Percentiles rank a stretch among this genome's conserved stretches.
Evolutionary conservation across 1,140 invertebrate genomes (phyloP).

Genomic region (Ladona fulva): DNA sequence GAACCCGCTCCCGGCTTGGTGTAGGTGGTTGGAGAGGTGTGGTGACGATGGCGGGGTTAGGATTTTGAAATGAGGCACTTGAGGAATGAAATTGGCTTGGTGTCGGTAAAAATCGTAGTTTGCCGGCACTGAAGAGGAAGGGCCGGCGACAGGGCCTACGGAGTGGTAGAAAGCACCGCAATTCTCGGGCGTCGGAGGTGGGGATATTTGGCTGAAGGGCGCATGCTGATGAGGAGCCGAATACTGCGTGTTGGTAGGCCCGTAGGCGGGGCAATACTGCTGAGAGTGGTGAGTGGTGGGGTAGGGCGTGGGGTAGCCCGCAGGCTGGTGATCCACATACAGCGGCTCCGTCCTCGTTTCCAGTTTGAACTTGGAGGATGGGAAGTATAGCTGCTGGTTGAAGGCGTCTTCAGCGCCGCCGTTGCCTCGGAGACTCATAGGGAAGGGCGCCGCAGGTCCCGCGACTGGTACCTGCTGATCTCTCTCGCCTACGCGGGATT

Average conservation of each 20-base stretch:
- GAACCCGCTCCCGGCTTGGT: neutral
- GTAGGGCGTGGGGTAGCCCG: constrained; percentile 6
- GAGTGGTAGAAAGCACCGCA: constrained; percentile 17
- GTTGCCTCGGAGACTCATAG: neutral
- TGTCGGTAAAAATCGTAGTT: constrained; percentile 21
- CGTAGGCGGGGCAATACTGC: constrained; percentile 16
- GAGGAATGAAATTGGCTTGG: constrained; percentile 17
- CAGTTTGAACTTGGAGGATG: neutral
- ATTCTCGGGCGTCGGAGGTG: constrained; percentile 40
- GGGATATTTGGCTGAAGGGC: constrained; percentile 35
- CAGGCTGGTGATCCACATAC: constrained; percentile 13
- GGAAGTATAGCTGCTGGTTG: neutral
- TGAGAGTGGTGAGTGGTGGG: neutral
- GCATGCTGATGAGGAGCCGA: neutral
- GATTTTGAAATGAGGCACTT: constrained; percentile 25
- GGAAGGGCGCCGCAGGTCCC: neutral
- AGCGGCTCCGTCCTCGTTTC: constrained; percentile 15
- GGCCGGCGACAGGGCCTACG: constrained; percentile 37
- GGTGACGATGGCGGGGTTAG: constrained; percentile 32
- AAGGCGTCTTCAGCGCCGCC: neutral
- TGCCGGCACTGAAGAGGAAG: constrained; percentile 24
- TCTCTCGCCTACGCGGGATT: neutral
- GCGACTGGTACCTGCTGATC: neutral
- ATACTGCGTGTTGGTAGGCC: neutral
- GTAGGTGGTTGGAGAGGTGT: constrained; percentile 20